Conservation (phyloP, 2,113 vertebrate genomes). For the Nycticebus coucang region DNA sequence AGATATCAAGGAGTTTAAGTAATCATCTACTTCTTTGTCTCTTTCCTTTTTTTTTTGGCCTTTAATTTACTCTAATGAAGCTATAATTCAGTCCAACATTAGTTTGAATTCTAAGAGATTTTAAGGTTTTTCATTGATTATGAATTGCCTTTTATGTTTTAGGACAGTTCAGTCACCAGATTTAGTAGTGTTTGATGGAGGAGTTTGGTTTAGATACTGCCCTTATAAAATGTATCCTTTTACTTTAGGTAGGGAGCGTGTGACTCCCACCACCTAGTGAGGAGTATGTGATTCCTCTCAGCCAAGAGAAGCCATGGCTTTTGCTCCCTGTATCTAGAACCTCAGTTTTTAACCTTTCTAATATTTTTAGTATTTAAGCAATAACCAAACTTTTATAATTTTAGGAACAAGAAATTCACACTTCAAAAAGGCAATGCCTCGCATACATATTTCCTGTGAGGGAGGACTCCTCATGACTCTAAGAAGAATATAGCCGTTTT, state of each 20-base stretch:
- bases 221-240: not conserved
- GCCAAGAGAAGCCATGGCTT: not conserved
- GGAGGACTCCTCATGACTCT: no score
- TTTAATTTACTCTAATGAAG: constrained; percentile 15
- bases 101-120: constrained; percentile 17
- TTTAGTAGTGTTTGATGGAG: not conserved
- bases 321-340: not conserved
- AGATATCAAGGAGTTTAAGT: not conserved
- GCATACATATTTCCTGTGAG: not conserved
- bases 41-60: not conserved
- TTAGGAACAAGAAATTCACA: not conserved
- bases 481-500: no score
- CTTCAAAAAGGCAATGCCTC: not conserved
- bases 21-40: not conserved
- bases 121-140: constrained; percentile 1
- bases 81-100: not conserved
- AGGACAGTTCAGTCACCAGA: not conserved
- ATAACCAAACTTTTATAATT: not conserved
- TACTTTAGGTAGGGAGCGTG: not conserved
- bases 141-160: not conserved
- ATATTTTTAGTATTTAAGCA: not conserved
- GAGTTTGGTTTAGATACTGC: not conserved
- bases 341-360: not conserved
- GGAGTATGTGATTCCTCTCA: not conserved
- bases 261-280: not conserved